phyloP scores from a whole-genome alignment of 2,888 invertebrate genomes.

The Imbricaverruca yamaguchii region DNA sequence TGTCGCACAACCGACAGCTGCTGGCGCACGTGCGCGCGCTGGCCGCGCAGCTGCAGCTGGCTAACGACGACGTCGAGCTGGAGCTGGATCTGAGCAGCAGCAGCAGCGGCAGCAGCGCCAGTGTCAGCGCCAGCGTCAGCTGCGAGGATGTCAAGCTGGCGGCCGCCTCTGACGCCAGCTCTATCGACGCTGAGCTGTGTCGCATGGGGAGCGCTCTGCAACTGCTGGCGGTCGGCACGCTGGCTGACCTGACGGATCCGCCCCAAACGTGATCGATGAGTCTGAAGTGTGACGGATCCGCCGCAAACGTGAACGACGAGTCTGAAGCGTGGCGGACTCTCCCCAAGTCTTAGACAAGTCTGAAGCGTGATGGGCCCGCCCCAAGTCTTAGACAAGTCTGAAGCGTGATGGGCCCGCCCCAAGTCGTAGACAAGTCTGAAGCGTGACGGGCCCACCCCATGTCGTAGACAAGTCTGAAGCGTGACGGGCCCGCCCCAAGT shows the following conservation, averaged over 20 bases:
- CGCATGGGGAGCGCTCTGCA: not conserved
- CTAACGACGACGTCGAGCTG: slow-evolving; percentile 49
- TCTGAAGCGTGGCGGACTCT: not conserved
- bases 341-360: not conserved
- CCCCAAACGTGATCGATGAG: too few species aligned
- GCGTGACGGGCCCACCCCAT: not conserved
- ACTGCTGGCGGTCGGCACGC: not conserved
- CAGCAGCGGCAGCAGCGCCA: not conserved
- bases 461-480: not conserved
- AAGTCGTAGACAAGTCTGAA: not conserved
- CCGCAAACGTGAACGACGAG: too few species aligned
- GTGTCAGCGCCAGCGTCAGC: not conserved
- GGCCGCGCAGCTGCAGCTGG: slow-evolving; percentile 69
- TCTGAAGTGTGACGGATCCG: too few species aligned
- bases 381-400: not conserved
- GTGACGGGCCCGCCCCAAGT: not conserved
- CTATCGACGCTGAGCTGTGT: not conserved
- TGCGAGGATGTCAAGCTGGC: not conserved
- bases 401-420: not conserved
- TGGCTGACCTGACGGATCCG: not conserved
- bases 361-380: not conserved
- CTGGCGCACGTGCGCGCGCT: slow-evolving; percentile 88
- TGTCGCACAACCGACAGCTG: slow-evolving; percentile 90
- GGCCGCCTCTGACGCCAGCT: not conserved
- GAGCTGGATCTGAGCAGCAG: slow-evolving; percentile 49